phyloP scores from a whole-genome alignment of 23 tunicate genomes.

The Diplosoma virens region DNA sequence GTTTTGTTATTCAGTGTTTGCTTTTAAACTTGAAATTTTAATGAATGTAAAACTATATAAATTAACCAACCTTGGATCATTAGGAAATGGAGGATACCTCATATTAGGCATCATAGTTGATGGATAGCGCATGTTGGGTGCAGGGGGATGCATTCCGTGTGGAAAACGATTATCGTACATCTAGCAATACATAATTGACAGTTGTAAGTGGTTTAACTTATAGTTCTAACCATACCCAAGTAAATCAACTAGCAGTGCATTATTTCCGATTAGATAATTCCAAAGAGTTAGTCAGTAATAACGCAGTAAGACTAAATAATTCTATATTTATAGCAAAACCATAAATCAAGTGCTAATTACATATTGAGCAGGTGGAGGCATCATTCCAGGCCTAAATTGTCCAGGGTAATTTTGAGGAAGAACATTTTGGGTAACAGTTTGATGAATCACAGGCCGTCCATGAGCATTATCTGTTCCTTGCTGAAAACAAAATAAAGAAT shows the following conservation, averaged over 20 bases:
- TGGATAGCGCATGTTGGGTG: slow-evolving; percentile 29
- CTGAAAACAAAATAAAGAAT: slow-evolving; percentile 8
- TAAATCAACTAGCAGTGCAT: too few relatives aligned
- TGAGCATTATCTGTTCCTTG: neutral
- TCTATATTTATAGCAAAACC: too few relatives aligned
- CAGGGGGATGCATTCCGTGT: slow-evolving; percentile 52
- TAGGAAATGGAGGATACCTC: slow-evolving; percentile 40
- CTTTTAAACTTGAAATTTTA: too few relatives aligned
- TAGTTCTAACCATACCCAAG: too few relatives aligned
- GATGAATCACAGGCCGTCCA: neutral
- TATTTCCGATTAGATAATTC: too few relatives aligned
- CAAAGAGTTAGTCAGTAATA: too few relatives aligned
- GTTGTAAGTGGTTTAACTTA: too few relatives aligned
- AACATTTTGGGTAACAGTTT: neutral
- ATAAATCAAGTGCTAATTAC: too few relatives aligned
- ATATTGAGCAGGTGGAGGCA: slow-evolving; percentile 44
- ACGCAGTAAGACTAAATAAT: too few relatives aligned
- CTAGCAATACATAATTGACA: too few relatives aligned
- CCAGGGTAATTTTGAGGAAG: slow-evolving; percentile 22
- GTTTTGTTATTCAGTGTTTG: too few relatives aligned
- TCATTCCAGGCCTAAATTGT: slow-evolving; percentile 43
- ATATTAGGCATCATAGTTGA: slow-evolving; percentile 21
- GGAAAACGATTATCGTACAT: slow-evolving; percentile 32
- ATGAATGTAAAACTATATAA: too few relatives aligned
- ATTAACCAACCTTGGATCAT: slow-evolving; percentile 60